Evolutionary conservation across 35 echinoderm and acorn worm species (phyloP), one percentile per base, ranked within the genome.

Genomic region (Anneissia japonica): DNA sequence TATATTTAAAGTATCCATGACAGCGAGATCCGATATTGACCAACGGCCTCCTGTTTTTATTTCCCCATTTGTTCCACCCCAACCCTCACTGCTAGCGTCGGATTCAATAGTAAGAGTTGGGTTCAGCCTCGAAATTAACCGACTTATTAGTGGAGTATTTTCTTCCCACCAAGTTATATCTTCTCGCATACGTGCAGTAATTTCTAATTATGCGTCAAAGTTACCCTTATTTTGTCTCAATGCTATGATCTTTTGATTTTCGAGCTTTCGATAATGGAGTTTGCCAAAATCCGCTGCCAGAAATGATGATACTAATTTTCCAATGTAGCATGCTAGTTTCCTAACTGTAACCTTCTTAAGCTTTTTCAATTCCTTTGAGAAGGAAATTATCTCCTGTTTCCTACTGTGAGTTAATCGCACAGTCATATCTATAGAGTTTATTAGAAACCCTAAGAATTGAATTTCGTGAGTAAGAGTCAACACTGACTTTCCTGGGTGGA

Each of bases 191-290:
- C 13, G 5, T 3, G 45, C 19, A 30, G 79, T 82, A 73, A 89
- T 23, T 74, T 37, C 41, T 72, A 83, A 74, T 17, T 82, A 26
- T 82, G 4, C 77, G 73, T 83, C 87, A 81, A 89, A 89, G 77
- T 82, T 39, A 55, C 87, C 87, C 72, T 74, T 89, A 39, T 74
- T 81, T 39, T 43, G 0, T 73, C 74, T 89, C 32, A 89, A 72
- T 4, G 45, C 79, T n/a, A 0, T 0, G 26, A 77, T 84, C 35
- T 89, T 82, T 30, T 82, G 45, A 10, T 35, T 82, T 32, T 88
- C 86, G n/a, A 79, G 76, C 10, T 23, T n/a, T 23, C 78, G 79
- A 46, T 81, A 88, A 32, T 31, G 51, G 7, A 80, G 36, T 23
- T 41, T 76, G 37, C 86, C 86, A 88, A 51, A 64, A 6, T 80